Evolutionary conservation across 2,113 vertebrate species (phyloP).

Genomic region (Laticauda colubrina): DNA sequence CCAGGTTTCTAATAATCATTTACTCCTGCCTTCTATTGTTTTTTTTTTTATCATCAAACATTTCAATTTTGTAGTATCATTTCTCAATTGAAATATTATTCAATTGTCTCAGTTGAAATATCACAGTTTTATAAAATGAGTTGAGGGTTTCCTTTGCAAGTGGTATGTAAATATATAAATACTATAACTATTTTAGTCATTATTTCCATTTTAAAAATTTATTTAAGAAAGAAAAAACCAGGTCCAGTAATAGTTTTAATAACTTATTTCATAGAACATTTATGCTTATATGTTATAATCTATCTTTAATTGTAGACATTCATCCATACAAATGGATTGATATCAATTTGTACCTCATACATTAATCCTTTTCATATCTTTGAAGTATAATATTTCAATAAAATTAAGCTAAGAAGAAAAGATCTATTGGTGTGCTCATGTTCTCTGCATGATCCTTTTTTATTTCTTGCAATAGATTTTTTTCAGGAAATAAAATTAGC

Average conservation of each 20-base stretch:
- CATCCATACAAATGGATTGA: not conserved
- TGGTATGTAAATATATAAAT: not conserved
- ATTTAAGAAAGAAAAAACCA: not conserved
- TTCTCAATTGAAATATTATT: not conserved
- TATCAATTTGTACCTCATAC: not conserved
- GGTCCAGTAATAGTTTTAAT: not conserved
- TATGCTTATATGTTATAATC: not conserved
- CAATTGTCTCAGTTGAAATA: not conserved
- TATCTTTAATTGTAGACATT: not conserved
- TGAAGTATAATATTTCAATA: not conserved
- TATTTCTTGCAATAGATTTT: not conserved
- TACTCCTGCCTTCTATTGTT: not conserved
- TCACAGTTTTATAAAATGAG: not conserved
- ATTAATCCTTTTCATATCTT: not conserved
- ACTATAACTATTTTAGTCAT: not conserved
- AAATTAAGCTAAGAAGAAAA: not conserved
- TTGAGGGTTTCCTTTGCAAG: not conserved
- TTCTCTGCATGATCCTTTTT: not conserved
- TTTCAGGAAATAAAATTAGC: not conserved
- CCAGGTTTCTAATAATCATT: not conserved
- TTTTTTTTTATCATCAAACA: not conserved
- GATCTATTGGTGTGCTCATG: not conserved
- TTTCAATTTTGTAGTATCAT: not conserved
- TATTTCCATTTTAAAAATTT: not conserved
- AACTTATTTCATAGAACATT: not conserved